Evolutionary conservation across 2,888 invertebrate species (phyloP).

Genomic region (Petrophora chlorosata): DNA sequence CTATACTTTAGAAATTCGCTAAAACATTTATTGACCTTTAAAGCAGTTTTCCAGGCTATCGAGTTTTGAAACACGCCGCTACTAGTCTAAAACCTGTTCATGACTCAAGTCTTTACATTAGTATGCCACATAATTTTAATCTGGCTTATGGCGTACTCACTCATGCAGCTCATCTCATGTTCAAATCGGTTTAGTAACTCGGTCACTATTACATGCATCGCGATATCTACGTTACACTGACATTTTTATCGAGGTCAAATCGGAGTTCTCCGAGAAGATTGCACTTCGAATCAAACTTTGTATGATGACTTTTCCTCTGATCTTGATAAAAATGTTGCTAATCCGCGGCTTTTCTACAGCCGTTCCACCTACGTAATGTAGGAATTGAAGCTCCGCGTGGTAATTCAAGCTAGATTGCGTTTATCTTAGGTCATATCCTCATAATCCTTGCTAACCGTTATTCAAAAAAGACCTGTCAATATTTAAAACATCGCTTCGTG

Average conservation of each 20-base stretch:
- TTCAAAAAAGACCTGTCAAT: neutral
- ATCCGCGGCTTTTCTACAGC: neutral
- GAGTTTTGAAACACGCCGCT: no score
- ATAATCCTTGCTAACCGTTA: neutral
- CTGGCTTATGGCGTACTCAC: slow-evolving; percentile 4
- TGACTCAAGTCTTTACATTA: no score
- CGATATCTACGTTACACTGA: slow-evolving; percentile 7
- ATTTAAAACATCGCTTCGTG: no score
- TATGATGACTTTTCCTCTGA: slow-evolving; percentile 10
- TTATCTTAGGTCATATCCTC: neutral
- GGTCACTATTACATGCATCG: slow-evolving; percentile 18
- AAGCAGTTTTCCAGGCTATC: no score
- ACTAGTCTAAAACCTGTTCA: no score
- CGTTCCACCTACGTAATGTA: neutral
- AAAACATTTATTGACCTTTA: no score
- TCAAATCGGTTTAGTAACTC: slow-evolving; percentile 21
- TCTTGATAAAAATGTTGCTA: slow-evolving; percentile 14
- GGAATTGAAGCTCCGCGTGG: neutral
- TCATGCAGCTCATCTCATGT: slow-evolving; percentile 26
- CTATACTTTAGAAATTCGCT: no score
- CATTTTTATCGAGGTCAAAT: slow-evolving; percentile 26
- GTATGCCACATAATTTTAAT: no score
- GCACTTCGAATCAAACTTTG: slow-evolving; percentile 13
- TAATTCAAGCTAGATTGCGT: slow-evolving; percentile 2
- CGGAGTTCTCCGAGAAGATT: slow-evolving; percentile 4